phyloP scores from a whole-genome alignment of 37 sponge, comb jelly and placozoan genomes.

The Amphimedon queenslandica region DNA sequence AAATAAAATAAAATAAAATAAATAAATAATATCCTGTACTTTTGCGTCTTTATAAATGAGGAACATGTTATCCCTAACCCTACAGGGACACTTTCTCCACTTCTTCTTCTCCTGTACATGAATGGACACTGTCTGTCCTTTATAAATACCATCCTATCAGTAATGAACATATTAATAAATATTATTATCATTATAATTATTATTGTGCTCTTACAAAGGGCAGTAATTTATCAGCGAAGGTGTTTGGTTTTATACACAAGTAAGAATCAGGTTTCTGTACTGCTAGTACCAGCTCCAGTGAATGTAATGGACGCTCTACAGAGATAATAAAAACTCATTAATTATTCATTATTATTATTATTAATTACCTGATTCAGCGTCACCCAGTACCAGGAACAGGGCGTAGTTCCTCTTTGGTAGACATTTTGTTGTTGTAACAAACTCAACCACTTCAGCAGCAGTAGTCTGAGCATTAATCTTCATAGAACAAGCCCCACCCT shows the following conservation, averaged over 20 bases:
- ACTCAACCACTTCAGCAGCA: slow-evolving; percentile 47
- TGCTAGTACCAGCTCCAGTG: slow-evolving; percentile 57
- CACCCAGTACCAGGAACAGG: slow-evolving; percentile 69
- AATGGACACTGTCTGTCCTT: slow-evolving; percentile 36
- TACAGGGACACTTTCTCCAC: slow-evolving; percentile 72
- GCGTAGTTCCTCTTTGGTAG: slow-evolving; percentile 56
- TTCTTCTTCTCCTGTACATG: slow-evolving; percentile 68
- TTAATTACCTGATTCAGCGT: slow-evolving; percentile 42
- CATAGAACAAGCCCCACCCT: slow-evolving; percentile 31
- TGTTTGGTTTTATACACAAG: slow-evolving; percentile 66
- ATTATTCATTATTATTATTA: neutral
- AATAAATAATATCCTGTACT: slow-evolving; percentile 13
- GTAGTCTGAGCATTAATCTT: slow-evolving; percentile 33
- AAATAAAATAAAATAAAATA: neutral
- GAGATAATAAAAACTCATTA: neutral
- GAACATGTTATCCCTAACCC: slow-evolving; percentile 32
- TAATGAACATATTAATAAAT: no score
- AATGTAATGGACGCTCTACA: slow-evolving; percentile 26
- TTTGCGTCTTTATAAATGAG: slow-evolving; percentile 68
- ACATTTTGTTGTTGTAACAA: slow-evolving; percentile 35
- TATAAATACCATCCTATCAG: no score
- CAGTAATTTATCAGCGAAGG: slow-evolving; percentile 33
- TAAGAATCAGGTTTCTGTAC: slow-evolving; percentile 44
- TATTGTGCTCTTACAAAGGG: slow-evolving; percentile 60
- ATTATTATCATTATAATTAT: no score